A percentile compares a stretch with the other conserved stretches of the same genome.
phyloP scores from a whole-genome alignment of 2,113 vertebrate genomes.

The Xiphias gladius region DNA sequence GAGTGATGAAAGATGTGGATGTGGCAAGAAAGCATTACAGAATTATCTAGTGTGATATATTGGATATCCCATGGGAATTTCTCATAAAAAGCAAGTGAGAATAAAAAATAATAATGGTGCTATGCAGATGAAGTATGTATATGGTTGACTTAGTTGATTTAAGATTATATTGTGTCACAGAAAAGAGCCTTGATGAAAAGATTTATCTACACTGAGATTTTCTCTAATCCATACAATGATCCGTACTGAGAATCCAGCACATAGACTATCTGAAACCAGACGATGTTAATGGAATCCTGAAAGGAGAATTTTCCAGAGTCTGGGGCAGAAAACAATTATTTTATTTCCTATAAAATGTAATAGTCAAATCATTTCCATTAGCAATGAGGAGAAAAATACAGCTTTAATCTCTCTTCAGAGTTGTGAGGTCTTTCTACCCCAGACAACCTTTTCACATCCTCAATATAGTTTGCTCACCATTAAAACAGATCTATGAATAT shows the following conservation, averaged over 20 bases:
- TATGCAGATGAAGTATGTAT: conserved; percentile 1
- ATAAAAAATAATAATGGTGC: conserved; percentile 22
- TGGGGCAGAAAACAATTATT: conserved; percentile 47
- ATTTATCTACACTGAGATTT: conserved; percentile 69
- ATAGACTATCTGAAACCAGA: conserved; percentile 26
- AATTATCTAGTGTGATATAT: not conserved
- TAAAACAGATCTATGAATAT: conserved; percentile 49
- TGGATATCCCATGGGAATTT: conserved; percentile 4
- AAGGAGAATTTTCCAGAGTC: conserved; percentile 28
- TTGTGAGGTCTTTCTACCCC: conserved; percentile 37
- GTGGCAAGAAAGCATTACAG: not conserved
- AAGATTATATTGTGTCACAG: conserved; percentile 62
- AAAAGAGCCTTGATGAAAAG: conserved; percentile 66
- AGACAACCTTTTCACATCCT: conserved; percentile 30
- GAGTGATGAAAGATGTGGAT: conserved; percentile 24
- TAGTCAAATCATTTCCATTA: conserved; percentile 69
- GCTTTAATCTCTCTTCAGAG: conserved; percentile 56
- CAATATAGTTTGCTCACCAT: conserved; percentile 23
- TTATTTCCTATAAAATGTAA: conserved; percentile 59
- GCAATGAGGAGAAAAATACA: conserved; percentile 36
- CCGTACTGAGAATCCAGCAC: conserved; percentile 39
- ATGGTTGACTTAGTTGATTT: conserved; percentile 40
- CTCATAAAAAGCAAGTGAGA: conserved; percentile 24
- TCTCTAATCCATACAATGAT: conserved; percentile 67
- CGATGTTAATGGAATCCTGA: conserved; percentile 48